Conservation (phyloP, 2,113 vertebrate species). For the Neogobius melanostomus region DNA sequence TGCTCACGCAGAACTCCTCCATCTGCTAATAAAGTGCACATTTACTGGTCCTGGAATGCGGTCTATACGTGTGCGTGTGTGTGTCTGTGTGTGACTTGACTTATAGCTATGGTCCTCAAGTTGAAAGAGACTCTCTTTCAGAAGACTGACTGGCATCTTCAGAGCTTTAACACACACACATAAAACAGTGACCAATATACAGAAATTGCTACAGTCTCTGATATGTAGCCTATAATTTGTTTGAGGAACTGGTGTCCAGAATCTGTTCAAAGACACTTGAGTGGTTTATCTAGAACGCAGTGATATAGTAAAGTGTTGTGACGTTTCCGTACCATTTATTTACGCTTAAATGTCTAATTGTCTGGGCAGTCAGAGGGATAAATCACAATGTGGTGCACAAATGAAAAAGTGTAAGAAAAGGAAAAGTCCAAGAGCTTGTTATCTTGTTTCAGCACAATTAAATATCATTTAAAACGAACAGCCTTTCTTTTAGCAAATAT, state of each 20-base stretch:
- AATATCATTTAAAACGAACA: neutral
- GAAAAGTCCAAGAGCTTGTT: neutral
- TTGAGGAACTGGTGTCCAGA: neutral
- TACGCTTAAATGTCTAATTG: neutral
- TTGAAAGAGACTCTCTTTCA: conserved; percentile 67
- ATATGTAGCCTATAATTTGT: neutral
- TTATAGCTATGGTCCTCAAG: conserved; percentile 67
- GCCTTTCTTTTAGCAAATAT: neutral
- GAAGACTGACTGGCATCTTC: conserved; percentile 70
- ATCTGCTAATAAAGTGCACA: conserved; percentile 64
- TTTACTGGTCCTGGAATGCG: conserved; percentile 50
- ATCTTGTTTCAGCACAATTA: neutral
- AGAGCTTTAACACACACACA: conserved; percentile 44
- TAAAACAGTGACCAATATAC: conserved; percentile 9
- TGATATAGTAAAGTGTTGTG: neutral
- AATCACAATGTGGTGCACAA: conserved; percentile 2
- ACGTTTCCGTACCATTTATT: neutral
- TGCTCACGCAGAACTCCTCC: conserved; percentile 44
- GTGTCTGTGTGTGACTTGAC: conserved; percentile 35
- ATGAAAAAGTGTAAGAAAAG: neutral
- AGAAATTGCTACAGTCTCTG: neutral
- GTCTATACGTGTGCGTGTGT: conserved; percentile 17
- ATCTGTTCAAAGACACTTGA: neutral
- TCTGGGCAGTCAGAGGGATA: neutral
- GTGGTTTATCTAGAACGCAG: neutral